phyloP scores from a whole-genome alignment of 2,888 invertebrate species.

The Tipula unca region DNA sequence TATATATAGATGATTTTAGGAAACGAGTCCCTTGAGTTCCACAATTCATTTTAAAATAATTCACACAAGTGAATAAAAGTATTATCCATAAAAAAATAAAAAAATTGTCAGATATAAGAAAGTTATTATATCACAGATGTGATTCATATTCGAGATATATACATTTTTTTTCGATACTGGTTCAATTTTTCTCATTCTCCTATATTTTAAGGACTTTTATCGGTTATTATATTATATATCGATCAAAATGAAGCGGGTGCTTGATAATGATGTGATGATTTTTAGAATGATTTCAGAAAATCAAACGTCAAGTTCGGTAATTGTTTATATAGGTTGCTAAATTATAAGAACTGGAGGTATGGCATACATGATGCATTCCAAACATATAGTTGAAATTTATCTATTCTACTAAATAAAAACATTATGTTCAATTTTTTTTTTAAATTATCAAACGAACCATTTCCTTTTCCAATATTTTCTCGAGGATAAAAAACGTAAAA shows the following conservation, averaged over 20 bases:
- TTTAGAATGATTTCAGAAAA: background rate
- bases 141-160: background rate
- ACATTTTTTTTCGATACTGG: background rate
- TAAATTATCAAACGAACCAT: background rate
- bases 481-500: background rate
- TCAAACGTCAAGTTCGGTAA: background rate
- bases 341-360: too few relatives aligned
- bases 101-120: background rate
- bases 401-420: background rate
- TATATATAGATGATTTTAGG: background rate
- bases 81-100: background rate
- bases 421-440: background rate
- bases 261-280: background rate
- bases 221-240: background rate
- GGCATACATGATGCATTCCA: background rate
- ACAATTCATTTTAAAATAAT: constrained; percentile 14
- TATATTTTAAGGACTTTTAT: background rate
- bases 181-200: background rate
- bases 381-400: background rate
- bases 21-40: background rate
- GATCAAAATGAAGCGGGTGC: background rate
- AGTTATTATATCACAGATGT: background rate
- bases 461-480: background rate
- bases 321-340: background rate
- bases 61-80: constrained; percentile 8